These are phyloP conservation scores for Frankliniella intonsa DNA, from an alignment of 2,888 invertebrate species.

Conservation along the genomic window DNA sequence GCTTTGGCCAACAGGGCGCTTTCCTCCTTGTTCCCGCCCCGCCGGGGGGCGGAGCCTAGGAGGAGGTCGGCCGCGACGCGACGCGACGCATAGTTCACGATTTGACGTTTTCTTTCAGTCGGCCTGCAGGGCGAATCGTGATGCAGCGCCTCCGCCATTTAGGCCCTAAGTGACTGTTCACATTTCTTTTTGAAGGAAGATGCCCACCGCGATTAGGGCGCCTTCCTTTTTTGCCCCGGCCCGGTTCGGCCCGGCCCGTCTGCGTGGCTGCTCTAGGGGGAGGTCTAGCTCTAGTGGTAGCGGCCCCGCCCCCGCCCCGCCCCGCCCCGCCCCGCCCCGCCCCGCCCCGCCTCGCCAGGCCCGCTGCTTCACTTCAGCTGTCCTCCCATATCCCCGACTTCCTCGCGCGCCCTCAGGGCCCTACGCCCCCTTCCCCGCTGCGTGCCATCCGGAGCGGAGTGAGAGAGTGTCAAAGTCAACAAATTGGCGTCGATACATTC, in stretches of 20 bases:
- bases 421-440: no score
- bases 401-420: no score
- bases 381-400: no score
- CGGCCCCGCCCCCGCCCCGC: background rate
- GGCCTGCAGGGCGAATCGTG: background rate
- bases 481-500: background rate
- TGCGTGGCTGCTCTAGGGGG: background rate
- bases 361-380: no score
- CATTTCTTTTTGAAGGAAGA: constrained; percentile 6
- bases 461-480: constrained; percentile 8
- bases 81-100: background rate
- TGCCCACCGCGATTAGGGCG: background rate
- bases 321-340: background rate
- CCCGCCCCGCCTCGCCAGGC: background rate
- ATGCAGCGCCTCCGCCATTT: background rate
- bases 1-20: no score
- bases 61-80: background rate
- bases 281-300: background rate
- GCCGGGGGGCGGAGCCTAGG: background rate
- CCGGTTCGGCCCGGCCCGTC: background rate
- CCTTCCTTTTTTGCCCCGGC: background rate
- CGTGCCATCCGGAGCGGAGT: background rate
- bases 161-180: constrained; percentile 22
- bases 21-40: no score
- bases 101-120: background rate